These are phyloP conservation scores for Ammospiza caudacuta DNA, from an alignment of 2,113 vertebrate species.

Conservation along the genomic window DNA sequence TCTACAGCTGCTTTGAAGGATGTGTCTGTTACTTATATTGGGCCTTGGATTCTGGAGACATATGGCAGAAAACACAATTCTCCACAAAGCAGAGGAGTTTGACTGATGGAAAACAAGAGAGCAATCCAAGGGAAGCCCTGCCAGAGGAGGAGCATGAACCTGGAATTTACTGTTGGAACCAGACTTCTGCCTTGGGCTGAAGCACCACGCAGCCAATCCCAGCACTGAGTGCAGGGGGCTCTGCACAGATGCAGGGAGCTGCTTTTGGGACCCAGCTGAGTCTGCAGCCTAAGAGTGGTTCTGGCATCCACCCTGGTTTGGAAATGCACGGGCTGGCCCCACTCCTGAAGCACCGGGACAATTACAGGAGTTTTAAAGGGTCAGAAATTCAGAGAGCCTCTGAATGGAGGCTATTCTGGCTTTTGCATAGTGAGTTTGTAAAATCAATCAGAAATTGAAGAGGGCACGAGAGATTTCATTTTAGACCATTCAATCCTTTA, in stretches of 20 bases:
- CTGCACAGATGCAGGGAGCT: constrained; percentile 8
- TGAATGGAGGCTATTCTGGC: neutral
- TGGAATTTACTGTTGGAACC: constrained; percentile 23
- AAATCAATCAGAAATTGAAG: constrained; percentile 52
- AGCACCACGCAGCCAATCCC: neutral
- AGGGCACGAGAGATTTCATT: constrained; percentile 27
- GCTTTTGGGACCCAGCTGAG: neutral
- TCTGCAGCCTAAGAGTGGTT: neutral
- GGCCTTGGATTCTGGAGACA: constrained; percentile 44
- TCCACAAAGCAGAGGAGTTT: constrained; percentile 47
- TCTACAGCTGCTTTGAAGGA: constrained; percentile 63
- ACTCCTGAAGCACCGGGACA: constrained; percentile 28
- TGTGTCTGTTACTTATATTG: constrained; percentile 53
- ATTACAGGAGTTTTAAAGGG: neutral
- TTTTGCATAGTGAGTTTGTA: constrained; percentile 6
- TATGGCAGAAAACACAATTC: constrained; percentile 34
- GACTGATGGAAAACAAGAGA: constrained; percentile 62
- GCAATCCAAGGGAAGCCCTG: constrained; percentile 21
- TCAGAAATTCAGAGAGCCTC: neutral
- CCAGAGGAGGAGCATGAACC: constrained; percentile 37
- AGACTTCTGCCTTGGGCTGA: constrained; percentile 28
- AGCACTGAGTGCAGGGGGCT: neutral
- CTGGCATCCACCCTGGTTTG: constrained; percentile 5
- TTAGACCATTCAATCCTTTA: neutral
- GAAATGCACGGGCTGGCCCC: constrained; percentile 6